Conservation (phyloP, 2,888 invertebrate species). For the Archaeoteleia sp. region DNA sequence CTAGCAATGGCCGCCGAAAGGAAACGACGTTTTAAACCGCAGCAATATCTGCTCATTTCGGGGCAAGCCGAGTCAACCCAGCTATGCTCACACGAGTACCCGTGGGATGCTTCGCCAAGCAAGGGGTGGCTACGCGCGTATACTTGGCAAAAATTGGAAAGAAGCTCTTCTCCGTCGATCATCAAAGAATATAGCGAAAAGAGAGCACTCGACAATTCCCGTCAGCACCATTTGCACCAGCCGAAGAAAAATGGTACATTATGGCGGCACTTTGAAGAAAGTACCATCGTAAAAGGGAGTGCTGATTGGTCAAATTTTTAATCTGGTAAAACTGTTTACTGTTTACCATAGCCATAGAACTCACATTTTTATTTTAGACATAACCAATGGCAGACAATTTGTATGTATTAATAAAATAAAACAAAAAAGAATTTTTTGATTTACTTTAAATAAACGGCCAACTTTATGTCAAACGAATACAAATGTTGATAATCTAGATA, state of each 20-base stretch:
- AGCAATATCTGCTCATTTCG: conserved; percentile 71
- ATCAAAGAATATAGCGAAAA: conserved; percentile 39
- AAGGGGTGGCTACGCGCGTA: conserved; percentile 52
- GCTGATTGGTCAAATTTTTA: too few species aligned
- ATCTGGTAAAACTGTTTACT: too few species aligned
- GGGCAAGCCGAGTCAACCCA: conserved; percentile 51
- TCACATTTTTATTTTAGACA: too few species aligned
- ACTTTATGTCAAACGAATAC: too few species aligned
- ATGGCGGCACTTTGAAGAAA: conserved; percentile 23
- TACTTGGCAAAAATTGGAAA: conserved; percentile 51
- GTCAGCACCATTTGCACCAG: conserved; percentile 30
- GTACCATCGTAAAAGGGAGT: conserved; percentile 16
- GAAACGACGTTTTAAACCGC: conserved; percentile 72
- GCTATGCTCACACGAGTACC: conserved; percentile 53
- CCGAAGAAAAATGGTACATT: conserved; percentile 42
- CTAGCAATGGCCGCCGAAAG: conserved; percentile 60
- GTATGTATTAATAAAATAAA: too few species aligned
- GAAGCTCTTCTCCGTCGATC: conserved; percentile 52
- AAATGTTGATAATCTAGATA: too few species aligned
- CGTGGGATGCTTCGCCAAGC: conserved; percentile 60
- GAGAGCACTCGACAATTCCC: conserved; percentile 22
- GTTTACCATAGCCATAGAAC: too few species aligned
- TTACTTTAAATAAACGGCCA: too few species aligned
- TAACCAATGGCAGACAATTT: too few species aligned
- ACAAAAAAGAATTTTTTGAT: too few species aligned